Evolutionary conservation across 2,888 invertebrate species (phyloP).

Genomic region (Lamellibrachia columna): DNA sequence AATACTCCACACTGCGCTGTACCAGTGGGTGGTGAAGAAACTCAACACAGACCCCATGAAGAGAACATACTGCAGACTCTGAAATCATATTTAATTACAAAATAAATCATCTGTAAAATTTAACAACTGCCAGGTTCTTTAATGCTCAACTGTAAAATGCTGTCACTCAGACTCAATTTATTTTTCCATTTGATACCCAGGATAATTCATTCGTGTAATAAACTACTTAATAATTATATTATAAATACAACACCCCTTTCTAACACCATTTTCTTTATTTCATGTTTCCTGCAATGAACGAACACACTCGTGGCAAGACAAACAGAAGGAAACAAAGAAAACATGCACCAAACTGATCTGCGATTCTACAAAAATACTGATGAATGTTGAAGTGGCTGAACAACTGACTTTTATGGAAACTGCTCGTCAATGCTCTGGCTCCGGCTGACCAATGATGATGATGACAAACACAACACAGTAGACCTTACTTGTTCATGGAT

Average conservation of each 20-base stretch:
- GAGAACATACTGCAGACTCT: slow-evolving; percentile 24
- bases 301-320: not conserved
- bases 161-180: no score
- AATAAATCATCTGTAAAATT: not conserved
- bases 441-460: slow-evolving; percentile 32
- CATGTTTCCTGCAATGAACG: no score
- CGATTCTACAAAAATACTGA: slow-evolving; percentile 13
- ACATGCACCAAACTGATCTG: not conserved
- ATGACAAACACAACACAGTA: slow-evolving; percentile 25
- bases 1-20: slow-evolving; percentile 51
- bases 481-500: not conserved
- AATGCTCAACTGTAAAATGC: no score
- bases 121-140: not conserved
- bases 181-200: no score
- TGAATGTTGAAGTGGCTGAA: slow-evolving; percentile 48
- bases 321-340: no score
- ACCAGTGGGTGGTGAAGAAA: slow-evolving; percentile 55
- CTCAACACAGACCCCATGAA: slow-evolving; percentile 24
- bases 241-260: no score
- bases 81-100: not conserved
- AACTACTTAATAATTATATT: no score
- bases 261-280: no score
- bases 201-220: no score
- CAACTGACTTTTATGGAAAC: slow-evolving; percentile 43
- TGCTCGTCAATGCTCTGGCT: no score